These are phyloP conservation scores for Chymomyza costata DNA, from an alignment of 1,140 invertebrate genomes.

Conservation along the genomic window DNA sequence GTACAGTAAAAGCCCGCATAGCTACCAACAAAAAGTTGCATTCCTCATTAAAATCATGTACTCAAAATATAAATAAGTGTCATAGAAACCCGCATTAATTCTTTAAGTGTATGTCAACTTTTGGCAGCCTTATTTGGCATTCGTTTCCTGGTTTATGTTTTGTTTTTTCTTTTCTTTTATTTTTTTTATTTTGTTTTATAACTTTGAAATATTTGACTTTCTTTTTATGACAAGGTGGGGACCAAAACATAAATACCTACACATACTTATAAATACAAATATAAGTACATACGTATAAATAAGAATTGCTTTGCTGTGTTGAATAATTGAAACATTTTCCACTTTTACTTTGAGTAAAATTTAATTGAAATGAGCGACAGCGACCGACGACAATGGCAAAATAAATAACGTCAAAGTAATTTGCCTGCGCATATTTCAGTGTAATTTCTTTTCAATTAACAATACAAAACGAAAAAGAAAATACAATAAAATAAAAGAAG, in stretches of 20 bases:
- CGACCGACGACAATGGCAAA: conserved; percentile 17
- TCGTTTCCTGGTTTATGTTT: too few relatives aligned
- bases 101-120: too few relatives aligned
- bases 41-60: too few relatives aligned
- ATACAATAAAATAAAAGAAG: conserved; percentile 28
- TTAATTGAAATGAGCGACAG: conserved; percentile 44
- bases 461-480: conserved; percentile 31
- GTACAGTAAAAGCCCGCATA: too few relatives aligned
- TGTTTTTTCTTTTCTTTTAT: too few relatives aligned
- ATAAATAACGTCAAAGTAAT: conserved; percentile 32
- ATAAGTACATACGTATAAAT: too few relatives aligned
- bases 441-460: conserved; percentile 71
- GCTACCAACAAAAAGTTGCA: too few relatives aligned
- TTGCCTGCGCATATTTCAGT: conserved; percentile 29
- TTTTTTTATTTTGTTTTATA: too few relatives aligned
- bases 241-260: not conserved
- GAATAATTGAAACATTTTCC: conserved; percentile 26
- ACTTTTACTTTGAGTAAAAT: conserved; percentile 53
- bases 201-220: conserved; percentile 22
- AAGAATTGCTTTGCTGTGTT: conserved; percentile 2
- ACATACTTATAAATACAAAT: too few relatives aligned
- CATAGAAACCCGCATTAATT: too few relatives aligned
- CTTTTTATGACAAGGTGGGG: conserved; percentile 19
- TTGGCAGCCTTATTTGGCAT: too few relatives aligned
- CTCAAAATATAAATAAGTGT: too few relatives aligned